Conservation (phyloP, 2,888 invertebrate species). For the Spicauda simplicius region DNA sequence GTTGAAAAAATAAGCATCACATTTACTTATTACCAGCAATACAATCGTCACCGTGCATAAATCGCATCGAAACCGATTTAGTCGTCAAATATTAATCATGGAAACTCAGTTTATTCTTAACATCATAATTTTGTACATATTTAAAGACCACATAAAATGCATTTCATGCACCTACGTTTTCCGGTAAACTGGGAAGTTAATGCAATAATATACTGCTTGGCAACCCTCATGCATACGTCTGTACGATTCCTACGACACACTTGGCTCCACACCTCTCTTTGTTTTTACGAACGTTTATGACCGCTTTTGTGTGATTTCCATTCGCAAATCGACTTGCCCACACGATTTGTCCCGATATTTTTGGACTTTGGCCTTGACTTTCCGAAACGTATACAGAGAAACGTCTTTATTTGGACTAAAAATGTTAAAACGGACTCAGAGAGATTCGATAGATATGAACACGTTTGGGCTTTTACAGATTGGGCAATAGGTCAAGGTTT, state of each 20-base stretch:
- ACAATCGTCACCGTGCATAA: too few relatives aligned
- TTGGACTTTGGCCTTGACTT: not conserved
- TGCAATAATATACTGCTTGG: constrained; percentile 4
- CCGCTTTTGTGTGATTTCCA: constrained; percentile 22
- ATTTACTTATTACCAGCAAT: too few relatives aligned
- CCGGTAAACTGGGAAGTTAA: not conserved
- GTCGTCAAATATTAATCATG: too few relatives aligned
- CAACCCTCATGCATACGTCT: constrained; percentile 1
- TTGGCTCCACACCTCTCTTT: constrained; percentile 28
- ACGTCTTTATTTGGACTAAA: not conserved
- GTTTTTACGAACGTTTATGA: constrained; percentile 18
- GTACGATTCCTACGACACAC: constrained; percentile 20
- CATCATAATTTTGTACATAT: too few relatives aligned
- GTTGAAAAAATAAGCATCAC: too few relatives aligned
- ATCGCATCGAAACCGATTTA: too few relatives aligned
- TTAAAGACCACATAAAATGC: too few relatives aligned
- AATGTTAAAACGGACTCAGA: not conserved
- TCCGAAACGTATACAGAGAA: not conserved
- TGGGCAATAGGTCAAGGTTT: not conserved
- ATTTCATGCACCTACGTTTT: not conserved
- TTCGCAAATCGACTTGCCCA: constrained; percentile 21
- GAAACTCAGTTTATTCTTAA: too few relatives aligned
- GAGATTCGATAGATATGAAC: not conserved
- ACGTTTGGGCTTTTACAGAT: not conserved
- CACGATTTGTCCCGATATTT: constrained; percentile 16